Evolutionary conservation across 92 coral and sea anemone species (phyloP).

Genomic region (Diadumene lineata): DNA sequence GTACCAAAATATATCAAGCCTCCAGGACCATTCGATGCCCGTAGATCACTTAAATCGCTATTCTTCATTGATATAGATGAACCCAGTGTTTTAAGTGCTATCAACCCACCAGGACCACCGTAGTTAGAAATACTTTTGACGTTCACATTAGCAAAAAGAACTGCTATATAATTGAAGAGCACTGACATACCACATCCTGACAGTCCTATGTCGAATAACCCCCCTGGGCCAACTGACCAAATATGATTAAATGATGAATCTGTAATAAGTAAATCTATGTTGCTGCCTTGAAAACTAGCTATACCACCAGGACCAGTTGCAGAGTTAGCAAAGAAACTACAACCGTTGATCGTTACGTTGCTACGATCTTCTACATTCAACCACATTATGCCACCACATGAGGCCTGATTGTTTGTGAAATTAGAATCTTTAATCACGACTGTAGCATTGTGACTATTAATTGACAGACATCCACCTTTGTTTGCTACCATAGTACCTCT

Average conservation of each 20-base stretch:
- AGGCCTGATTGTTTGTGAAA: conserved; percentile 11
- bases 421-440: background rate
- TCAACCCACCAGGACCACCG: conserved; percentile 9
- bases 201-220: conserved; percentile 17
- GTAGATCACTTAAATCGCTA: background rate
- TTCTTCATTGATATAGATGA: background rate
- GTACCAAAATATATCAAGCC: background rate
- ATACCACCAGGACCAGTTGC: conserved; percentile 16
- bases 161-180: background rate
- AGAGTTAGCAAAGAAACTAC: conserved; percentile 2
- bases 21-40: background rate
- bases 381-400: conserved; percentile 20
- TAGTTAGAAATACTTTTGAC: background rate
- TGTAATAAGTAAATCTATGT: background rate
- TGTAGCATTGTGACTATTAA: conserved; percentile 10
- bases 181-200: background rate
- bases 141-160: background rate
- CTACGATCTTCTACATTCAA: background rate
- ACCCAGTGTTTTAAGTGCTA: background rate
- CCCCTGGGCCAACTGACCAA: conserved; percentile 9
- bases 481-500: background rate
- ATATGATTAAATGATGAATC: conserved; percentile 5
- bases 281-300: conserved; percentile 13
- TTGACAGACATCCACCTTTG: conserved; percentile 3
- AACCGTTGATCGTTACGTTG: conserved; percentile 3